These are phyloP conservation scores for Melanogrammus aeglefinus DNA, from an alignment of 2,797 vertebrate genomes.

Conservation along the genomic window DNA sequence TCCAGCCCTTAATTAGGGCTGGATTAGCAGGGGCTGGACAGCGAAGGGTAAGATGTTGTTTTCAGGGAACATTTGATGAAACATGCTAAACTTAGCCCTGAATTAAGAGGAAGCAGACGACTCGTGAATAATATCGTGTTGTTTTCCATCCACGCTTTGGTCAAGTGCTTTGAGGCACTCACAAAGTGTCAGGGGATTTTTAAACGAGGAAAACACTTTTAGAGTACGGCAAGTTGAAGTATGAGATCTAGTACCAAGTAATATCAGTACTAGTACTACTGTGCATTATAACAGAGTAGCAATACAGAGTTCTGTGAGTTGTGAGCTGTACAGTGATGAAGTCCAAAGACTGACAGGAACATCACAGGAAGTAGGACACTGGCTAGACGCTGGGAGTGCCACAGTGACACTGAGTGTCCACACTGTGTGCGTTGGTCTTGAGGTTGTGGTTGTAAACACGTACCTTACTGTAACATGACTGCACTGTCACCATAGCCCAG, in stretches of 20 bases:
- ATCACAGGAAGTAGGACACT: neutral
- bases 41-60: neutral
- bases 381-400: neutral
- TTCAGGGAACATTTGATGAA: neutral
- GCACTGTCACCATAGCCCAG: neutral
- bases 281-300: neutral
- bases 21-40: neutral
- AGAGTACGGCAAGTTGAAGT: neutral
- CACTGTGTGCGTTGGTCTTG: neutral
- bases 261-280: neutral
- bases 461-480: neutral
- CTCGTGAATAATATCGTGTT: no score
- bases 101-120: neutral
- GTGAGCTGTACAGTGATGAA: neutral
- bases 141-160: no score
- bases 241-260: neutral
- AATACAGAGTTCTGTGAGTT: no score
- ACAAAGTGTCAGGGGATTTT: no score
- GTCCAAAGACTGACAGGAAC: neutral
- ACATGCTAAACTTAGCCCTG: neutral
- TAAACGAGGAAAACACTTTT: neutral
- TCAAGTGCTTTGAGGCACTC: neutral
- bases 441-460: neutral
- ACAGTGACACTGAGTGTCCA: neutral
- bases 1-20: neutral